Conservation (phyloP, 1,140 invertebrate genomes). For the Bombus ignitus region DNA sequence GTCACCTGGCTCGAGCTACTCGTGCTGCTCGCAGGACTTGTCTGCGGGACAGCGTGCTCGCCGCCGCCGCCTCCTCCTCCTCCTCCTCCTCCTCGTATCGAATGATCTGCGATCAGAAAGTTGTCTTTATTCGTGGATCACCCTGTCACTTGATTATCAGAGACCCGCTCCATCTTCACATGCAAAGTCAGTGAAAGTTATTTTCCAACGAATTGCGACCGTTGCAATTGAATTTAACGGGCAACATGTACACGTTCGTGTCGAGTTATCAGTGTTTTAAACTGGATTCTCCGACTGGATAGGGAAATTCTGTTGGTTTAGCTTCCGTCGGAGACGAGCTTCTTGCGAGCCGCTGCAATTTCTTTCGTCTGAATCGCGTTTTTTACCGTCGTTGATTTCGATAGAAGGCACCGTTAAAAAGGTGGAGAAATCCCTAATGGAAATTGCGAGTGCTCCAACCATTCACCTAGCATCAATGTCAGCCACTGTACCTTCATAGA, state of each 20-base stretch:
- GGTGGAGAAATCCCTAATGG: neutral
- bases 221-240: neutral
- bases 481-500: slow-evolving; percentile 2
- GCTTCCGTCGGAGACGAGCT: slow-evolving; percentile 53
- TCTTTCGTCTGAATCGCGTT: no score
- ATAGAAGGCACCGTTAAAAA: neutral
- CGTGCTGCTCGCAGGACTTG: slow-evolving; percentile 79
- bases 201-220: neutral
- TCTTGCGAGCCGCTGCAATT: neutral
- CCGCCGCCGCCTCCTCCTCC: slow-evolving; percentile 69
- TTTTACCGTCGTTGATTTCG: neutral
- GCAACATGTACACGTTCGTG: neutral
- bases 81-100: slow-evolving; percentile 62
- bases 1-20: slow-evolving; percentile 75
- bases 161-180: neutral
- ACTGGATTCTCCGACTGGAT: slow-evolving; percentile 47
- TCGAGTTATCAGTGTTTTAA: slow-evolving; percentile 37
- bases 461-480: slow-evolving; percentile 4
- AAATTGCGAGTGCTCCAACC: slow-evolving; percentile 5
- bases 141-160: neutral
- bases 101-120: slow-evolving; percentile 65
- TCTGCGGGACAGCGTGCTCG: slow-evolving; percentile 77
- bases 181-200: neutral
- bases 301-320: slow-evolving; percentile 65
- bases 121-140: neutral